phyloP scores from a whole-genome alignment of 2,113 vertebrate genomes.

The Uria aalge region DNA sequence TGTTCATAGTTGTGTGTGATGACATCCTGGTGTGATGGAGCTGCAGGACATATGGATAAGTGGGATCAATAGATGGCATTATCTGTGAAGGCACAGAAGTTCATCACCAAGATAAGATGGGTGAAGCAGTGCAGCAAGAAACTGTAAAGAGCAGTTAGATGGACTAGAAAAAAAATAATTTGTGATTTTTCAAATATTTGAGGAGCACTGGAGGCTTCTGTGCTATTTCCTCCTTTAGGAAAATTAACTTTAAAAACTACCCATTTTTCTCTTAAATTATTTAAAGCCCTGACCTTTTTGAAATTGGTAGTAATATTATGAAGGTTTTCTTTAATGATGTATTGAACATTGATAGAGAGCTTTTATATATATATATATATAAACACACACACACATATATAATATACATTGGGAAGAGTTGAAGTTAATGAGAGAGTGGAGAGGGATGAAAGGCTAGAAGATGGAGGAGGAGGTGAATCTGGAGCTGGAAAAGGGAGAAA shows the following conservation, averaged over 20 bases:
- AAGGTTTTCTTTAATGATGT: not conserved
- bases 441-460: not conserved
- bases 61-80: not conserved
- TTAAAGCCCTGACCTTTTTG: not conserved
- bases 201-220: not conserved
- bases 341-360: not conserved
- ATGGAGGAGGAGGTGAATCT: not conserved
- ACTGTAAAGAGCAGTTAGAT: not conserved
- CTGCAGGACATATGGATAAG: not conserved
- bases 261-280: not conserved
- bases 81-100: not conserved
- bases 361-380: not conserved
- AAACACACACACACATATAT: too few species aligned
- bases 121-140: not conserved
- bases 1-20: not conserved
- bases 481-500: not conserved
- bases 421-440: not conserved
- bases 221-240: not conserved
- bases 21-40: not conserved
- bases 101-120: not conserved
- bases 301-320: not conserved
- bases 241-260: not conserved
- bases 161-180: not conserved
- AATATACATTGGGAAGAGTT: not conserved
- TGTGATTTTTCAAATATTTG: not conserved